Evolutionary conservation across 2,888 invertebrate genomes (phyloP).

Genomic region (Hetaerina titia): DNA sequence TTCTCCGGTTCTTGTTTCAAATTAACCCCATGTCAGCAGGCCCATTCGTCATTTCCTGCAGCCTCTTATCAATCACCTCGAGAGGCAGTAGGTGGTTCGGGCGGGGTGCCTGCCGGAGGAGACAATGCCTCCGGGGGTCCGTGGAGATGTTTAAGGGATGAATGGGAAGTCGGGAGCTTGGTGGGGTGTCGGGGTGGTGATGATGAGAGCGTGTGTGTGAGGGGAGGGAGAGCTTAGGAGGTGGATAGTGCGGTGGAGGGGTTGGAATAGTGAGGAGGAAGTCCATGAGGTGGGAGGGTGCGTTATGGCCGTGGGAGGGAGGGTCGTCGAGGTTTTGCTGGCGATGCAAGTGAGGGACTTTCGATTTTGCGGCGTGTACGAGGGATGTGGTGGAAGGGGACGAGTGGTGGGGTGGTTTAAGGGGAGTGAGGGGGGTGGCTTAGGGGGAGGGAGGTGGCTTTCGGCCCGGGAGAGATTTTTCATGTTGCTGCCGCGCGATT

Average conservation of each 20-base stretch:
- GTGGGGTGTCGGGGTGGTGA: neutral
- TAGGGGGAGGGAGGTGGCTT: neutral
- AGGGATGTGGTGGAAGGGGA: neutral
- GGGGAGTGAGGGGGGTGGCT: neutral
- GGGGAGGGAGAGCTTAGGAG: neutral
- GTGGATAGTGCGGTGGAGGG: neutral
- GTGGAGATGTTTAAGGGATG: slow-evolving; percentile 33
- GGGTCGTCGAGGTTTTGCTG: neutral
- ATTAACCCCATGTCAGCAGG: slow-evolving; percentile 71
- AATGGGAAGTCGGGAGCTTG: neutral
- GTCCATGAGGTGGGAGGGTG: neutral
- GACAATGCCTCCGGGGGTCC: slow-evolving; percentile 75
- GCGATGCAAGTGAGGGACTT: neutral
- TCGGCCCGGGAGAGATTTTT: neutral
- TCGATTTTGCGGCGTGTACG: neutral
- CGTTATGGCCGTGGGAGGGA: neutral
- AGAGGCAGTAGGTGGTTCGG: slow-evolving; percentile 56
- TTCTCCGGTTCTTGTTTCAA: slow-evolving; percentile 72
- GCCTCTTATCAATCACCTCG: slow-evolving; percentile 71
- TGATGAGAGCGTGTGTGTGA: neutral
- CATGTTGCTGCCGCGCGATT: neutral
- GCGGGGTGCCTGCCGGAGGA: slow-evolving; percentile 69
- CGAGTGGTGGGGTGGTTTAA: no score
- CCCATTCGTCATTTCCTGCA: slow-evolving; percentile 71
- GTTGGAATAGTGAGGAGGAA: neutral